Base-by-base conservation (phyloP, 2,113 vertebrate genomes). In the Lepidothrix coronata region DNA sequence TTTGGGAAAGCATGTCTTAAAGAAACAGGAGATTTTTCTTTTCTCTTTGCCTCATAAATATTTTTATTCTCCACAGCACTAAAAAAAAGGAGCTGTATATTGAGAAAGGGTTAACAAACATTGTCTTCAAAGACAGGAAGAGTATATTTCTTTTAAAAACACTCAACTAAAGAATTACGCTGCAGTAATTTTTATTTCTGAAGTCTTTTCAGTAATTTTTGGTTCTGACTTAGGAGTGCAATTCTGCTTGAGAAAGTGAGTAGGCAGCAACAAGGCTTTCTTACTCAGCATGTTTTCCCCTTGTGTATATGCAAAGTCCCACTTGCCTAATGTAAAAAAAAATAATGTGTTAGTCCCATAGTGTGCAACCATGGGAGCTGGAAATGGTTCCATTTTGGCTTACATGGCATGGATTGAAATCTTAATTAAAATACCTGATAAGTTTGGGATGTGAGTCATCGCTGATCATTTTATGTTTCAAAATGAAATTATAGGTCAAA, bases 151-250 rank as follows among this genome's bases (percentile, higher is more conserved):
- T 83, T 68, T 83, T 58, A 74, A 91, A 91, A 93, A 70, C 6
- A 18, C 6, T 62, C 49, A 48, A 8, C 0, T 24, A n/a, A 82
- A 85, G 11, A 85, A 65, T 51, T 25, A 14, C 0, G 0, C 5
- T 41, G 7, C 9, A 85, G 6, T 33, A 76, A 30, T 68, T 89
- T 89, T 73, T 62, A 39, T 51, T 94, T 55, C 25, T 68, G 8
- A 82, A 61, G 4, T 33, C 4, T 79, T 87, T 87, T 58, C 31
- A 70, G 2, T 66, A 68, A 6, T 48, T 73, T 92, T 92, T 85
- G 8, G 3, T 58, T 79, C 54, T 89, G 43, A 44, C 4, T 74
- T 51, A 17, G 33, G 31, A 67, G 14, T 27, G 27, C 8, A 71
- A 6, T 74, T 89, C 9, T 80, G 8, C 8, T 75, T 74, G 18